Evolutionary conservation across 1,140 invertebrate genomes (phyloP).

Genomic region (Paraescarpia echinospica): DNA sequence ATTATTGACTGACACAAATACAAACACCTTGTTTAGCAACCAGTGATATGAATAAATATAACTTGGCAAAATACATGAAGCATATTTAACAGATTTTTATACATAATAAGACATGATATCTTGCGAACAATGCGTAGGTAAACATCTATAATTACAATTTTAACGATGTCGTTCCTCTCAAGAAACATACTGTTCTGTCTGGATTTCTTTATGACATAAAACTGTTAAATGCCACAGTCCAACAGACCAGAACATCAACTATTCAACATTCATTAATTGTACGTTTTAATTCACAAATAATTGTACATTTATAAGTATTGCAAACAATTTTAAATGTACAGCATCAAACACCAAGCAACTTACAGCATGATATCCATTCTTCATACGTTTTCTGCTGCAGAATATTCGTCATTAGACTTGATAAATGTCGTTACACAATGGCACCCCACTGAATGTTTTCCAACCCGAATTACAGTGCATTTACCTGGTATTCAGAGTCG

Average conservation of each 20-base stretch:
- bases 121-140: background rate
- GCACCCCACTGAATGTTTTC: background rate
- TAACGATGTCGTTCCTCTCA: background rate
- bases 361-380: background rate
- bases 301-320: background rate
- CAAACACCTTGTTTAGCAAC: background rate
- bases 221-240: background rate
- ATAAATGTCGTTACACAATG: background rate
- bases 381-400: background rate
- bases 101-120: background rate
- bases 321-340: background rate
- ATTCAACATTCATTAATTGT: background rate
- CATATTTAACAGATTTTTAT: background rate
- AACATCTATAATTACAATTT: background rate
- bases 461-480: too few species aligned
- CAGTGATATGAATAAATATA: background rate
- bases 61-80: background rate
- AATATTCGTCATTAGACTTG: background rate
- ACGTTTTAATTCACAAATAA: background rate
- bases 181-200: background rate
- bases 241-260: background rate
- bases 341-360: background rate
- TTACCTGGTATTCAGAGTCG: too few species aligned
- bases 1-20: background rate
- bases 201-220: background rate